phyloP scores from a whole-genome alignment of 2,888 invertebrate species.

The Gastracanthus pulcherrimus region DNA sequence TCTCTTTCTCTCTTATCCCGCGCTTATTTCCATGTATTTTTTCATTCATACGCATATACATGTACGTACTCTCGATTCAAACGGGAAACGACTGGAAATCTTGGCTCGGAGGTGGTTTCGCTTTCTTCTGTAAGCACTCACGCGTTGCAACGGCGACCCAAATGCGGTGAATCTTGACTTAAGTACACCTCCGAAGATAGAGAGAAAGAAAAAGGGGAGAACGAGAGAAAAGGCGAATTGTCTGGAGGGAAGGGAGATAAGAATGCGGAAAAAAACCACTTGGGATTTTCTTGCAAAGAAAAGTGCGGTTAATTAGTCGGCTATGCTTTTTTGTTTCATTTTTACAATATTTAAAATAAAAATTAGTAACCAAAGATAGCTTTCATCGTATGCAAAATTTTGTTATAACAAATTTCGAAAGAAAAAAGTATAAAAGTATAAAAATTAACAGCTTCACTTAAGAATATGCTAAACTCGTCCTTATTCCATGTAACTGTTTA shows the following conservation, averaged over 20 bases:
- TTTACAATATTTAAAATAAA: not conserved
- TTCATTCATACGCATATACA: not conserved
- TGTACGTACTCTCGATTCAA: not conserved
- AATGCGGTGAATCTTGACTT: slow-evolving; percentile 14
- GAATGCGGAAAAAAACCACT: not conserved
- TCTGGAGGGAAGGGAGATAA: no score
- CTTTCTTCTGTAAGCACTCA: not conserved
- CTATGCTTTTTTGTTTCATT: not conserved
- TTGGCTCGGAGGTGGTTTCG: not conserved
- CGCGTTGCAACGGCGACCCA: no score
- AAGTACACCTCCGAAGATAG: slow-evolving; percentile 22
- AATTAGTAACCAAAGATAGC: not conserved
- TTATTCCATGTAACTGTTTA: no score
- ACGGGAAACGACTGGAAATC: no score
- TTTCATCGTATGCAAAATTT: no score
- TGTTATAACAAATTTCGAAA: no score
- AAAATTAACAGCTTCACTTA: no score
- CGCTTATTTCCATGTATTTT: not conserved
- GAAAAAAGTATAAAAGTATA: no score
- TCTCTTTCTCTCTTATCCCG: not conserved
- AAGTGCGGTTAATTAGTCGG: not conserved
- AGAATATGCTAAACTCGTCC: no score
- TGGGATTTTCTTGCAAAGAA: no score
- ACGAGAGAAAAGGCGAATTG: no score
- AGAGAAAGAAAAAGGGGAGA: slow-evolving; percentile 25